Base-by-base conservation (phyloP, 2,888 invertebrate genomes). In the Cataglyphis cursor region DNA sequence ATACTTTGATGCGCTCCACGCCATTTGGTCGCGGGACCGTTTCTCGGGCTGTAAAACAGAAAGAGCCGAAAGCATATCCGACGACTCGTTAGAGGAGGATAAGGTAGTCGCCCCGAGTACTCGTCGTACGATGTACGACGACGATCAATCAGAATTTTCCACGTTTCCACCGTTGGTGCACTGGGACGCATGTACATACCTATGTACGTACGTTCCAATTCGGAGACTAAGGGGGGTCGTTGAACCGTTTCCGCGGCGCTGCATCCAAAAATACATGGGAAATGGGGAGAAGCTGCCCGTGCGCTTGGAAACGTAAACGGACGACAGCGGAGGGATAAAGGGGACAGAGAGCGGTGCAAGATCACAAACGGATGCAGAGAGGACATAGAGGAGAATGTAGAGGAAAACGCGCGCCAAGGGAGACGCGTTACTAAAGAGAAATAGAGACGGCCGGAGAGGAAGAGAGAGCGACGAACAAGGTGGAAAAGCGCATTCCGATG, bases 121-220 rank as follows among this genome's bases (percentile, higher is more conserved):
- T 54, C 54, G 54, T 35, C 54, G 65, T 24, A 21, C 66, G 64
- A 75, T 68, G 75, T 81, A 72, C 83, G 86, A 83, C 82, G 90
- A 82, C 90, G 85, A 90, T 90, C 90, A 88, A 90, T 90, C 90
- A 90, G 86, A 82, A 90, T 88, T 90, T 88, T 85, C 84, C 75
- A 54, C 78, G 74, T 75, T 70, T 41, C 82, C 85, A 81, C 81
- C 86, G 82, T 51, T 74, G 73, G 28, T 15, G 12, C 51, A 24
- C 35, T 21, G 35, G 35, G 35, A 48, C 76, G 82, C 70, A 31
- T 31, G 62, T 35, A 62, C 31, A 4, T n/a, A 31, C 3, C 6
- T 54, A 75, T 12, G 21, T 88, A 81, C 81, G 76, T 81, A 85
- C 75, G 85, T 85, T 80, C 87, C 64, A 66, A 68, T 75, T 82